phyloP scores from a whole-genome alignment of 2,113 vertebrate genomes.

The Harpagus bidentatus region DNA sequence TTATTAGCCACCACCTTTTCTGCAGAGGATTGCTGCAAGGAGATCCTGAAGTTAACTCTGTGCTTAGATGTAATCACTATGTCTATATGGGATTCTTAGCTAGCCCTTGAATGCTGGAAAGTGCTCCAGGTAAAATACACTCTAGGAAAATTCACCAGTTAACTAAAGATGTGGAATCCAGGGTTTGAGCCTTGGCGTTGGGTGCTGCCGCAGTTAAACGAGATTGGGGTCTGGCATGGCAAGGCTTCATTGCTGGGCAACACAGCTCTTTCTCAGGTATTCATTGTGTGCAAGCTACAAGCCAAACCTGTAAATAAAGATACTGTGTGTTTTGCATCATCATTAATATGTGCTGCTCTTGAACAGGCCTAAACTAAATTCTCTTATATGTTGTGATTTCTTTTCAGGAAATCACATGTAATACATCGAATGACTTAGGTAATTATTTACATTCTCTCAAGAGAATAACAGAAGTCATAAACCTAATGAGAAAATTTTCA shows the following conservation, averaged over 20 bases:
- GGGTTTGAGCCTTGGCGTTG: neutral
- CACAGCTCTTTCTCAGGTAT: neutral
- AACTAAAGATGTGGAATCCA: neutral
- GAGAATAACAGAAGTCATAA: neutral
- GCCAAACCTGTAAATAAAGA: neutral
- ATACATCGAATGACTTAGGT: neutral
- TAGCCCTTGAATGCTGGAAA: neutral
- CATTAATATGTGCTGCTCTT: neutral
- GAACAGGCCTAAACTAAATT: neutral
- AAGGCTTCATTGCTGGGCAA: neutral
- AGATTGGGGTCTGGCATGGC: neutral
- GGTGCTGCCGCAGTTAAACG: too few species aligned
- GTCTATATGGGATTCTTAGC: neutral
- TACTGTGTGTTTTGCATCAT: neutral
- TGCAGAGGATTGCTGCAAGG: neutral
- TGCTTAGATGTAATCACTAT: neutral
- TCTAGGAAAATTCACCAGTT: neutral
- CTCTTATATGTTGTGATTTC: neutral
- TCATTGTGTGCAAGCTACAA: neutral
- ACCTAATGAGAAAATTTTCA: neutral
- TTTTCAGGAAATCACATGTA: neutral
- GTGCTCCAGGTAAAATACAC: neutral
- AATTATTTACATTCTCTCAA: neutral
- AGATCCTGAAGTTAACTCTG: neutral
- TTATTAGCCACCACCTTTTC: neutral